These are phyloP conservation scores for Mamestra brassicae DNA, from an alignment of 2,888 invertebrate species.

Conservation along the genomic window DNA sequence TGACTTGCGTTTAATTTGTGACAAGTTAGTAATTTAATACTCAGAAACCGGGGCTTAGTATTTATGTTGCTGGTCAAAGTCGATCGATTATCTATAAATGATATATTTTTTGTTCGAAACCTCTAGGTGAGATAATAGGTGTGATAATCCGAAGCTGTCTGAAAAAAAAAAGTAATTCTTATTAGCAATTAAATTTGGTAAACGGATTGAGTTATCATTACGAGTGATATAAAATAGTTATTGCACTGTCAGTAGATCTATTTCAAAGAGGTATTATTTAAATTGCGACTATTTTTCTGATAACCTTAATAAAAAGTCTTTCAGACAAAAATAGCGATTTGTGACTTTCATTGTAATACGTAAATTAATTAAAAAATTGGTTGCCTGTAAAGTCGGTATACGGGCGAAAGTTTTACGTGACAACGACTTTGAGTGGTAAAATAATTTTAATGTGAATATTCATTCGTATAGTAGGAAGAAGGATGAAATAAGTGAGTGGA, in stretches of 20 bases:
- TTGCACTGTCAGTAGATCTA: neutral
- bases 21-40: neutral
- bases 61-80: neutral
- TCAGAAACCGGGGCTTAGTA: neutral
- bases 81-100: neutral
- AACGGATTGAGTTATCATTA: neutral
- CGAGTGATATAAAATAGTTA: neutral
- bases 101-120: constrained; percentile 11
- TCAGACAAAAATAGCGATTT: no score
- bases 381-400: no score
- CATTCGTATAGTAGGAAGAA: no score
- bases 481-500: no score
- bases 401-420: no score
- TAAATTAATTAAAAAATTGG: no score
- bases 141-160: neutral
- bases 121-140: constrained; percentile 9
- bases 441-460: no score
- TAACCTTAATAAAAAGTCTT: no score
- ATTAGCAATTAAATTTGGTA: constrained; percentile 2
- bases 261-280: constrained; percentile 18
- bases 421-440: no score
- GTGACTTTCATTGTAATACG: no score
- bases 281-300: constrained; percentile 14
- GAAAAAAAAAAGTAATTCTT: constrained; percentile 8
- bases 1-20: neutral